Evolutionary conservation across 2,797 vertebrate species (phyloP), one percentile per base, ranked within the genome.

Genomic region (Chloroceryle amazona): DNA sequence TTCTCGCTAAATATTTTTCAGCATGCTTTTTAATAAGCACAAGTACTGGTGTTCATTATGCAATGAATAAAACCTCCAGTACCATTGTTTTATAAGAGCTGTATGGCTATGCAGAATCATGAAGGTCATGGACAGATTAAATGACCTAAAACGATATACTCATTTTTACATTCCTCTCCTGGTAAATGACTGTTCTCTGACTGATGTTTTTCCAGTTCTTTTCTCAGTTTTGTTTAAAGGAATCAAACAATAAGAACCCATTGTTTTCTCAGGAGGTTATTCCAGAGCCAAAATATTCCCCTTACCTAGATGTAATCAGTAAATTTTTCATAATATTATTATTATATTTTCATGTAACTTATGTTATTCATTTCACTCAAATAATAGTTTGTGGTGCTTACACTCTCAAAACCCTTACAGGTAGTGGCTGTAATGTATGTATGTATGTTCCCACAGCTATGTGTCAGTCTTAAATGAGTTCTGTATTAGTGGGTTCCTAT

Each of bases 201-300:
- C 74, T 1, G 0, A 57, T 80, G 23, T 94, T 93, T 96, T 97
- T 93, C 93, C 94, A 96, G 31, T 67, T 52, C 3, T 92, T 78
- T 94, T 76, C 60, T 91, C 70, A 72, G 51, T 84, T 93, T 70
- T 95, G n/a, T 93, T 95, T 94, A 81, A 90, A 83, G 39, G 28
- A 96, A 75, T 79, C 66, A 90, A 42, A 93, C 88, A 92, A 88
- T 68, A 88, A 55, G 51, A 37, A 31, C 29, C 80, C 47, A 86
- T 88, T 95, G 82, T 96, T 95, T 94, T 91, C 93, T 90, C 83
- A 76, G 55, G 73, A 89, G 60, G 42, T 80, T 93, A 63, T 70
- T 81, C 25, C 60, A 92, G 83, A 87, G 63, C 60, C 81, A 96
- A 70, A 87, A 89, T 89, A 63, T 76, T 94, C 74, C 86, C 63